Conservation (phyloP, 2,797 vertebrate species). For the Gouania willdenowi region DNA sequence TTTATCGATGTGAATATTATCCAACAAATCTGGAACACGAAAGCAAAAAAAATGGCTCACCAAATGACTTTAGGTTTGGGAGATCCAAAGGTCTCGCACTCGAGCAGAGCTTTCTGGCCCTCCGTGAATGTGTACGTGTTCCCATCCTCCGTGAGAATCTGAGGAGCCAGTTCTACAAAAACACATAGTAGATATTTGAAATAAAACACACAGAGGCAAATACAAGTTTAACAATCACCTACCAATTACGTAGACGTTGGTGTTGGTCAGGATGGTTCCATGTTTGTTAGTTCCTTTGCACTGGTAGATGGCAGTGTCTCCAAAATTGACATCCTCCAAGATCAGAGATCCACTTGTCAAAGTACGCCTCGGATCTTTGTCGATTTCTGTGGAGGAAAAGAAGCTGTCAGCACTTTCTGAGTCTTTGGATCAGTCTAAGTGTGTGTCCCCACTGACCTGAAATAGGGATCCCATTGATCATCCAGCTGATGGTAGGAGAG, state of each 20-base stretch:
- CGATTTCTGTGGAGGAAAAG: slow-evolving; percentile 52
- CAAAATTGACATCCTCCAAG: slow-evolving; percentile 70
- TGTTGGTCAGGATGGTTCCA: slow-evolving; percentile 80
- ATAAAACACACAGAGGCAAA: background rate
- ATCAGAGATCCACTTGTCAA: slow-evolving; percentile 71
- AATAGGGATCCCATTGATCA: slow-evolving; percentile 78
- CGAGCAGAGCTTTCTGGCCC: slow-evolving; percentile 74
- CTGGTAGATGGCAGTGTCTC: slow-evolving; percentile 85
- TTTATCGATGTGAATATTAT: slow-evolving; percentile 11
- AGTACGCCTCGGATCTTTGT: slow-evolving; percentile 61
- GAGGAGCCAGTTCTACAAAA: slow-evolving; percentile 80
- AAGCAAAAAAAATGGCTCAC: slow-evolving; percentile 62
- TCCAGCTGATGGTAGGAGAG: slow-evolving; percentile 80
- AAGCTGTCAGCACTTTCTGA: background rate
- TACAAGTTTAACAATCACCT: slow-evolving; percentile 26
- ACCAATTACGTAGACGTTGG: slow-evolving; percentile 84
- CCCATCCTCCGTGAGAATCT: slow-evolving; percentile 81
- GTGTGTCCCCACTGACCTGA: slow-evolving; percentile 60
- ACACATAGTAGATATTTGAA: too few relatives aligned
- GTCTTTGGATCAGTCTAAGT: background rate
- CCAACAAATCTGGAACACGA: background rate
- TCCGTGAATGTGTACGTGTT: slow-evolving; percentile 71
- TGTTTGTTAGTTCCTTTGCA: slow-evolving; percentile 85
- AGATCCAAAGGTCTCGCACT: slow-evolving; percentile 86
- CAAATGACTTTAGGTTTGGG: slow-evolving; percentile 83